phyloP scores from a whole-genome alignment of 2,113 vertebrate genomes.

The Myotis yumanensis region DNA sequence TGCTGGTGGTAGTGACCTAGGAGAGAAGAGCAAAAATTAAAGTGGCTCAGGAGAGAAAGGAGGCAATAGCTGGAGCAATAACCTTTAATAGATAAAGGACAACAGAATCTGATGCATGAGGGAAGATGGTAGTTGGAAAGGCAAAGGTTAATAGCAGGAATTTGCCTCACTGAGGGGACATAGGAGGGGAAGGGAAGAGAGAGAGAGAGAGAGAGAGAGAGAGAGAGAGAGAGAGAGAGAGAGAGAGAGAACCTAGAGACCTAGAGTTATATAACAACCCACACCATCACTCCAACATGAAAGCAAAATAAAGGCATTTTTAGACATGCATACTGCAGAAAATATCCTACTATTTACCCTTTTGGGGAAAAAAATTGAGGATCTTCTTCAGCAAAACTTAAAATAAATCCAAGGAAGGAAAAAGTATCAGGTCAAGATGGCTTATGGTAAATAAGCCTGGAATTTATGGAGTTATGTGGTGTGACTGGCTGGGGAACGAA shows the following conservation, averaged over 20 bases:
- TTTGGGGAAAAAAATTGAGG: background rate
- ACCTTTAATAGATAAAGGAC: background rate
- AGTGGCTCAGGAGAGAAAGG: background rate
- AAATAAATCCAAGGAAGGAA: background rate
- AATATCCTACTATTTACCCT: background rate
- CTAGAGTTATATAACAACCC: background rate
- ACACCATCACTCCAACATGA: background rate
- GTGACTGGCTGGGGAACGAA: background rate
- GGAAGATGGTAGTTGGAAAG: background rate
- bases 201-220: background rate
- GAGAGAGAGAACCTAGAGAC: no score
- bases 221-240: background rate
- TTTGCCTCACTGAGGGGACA: background rate
- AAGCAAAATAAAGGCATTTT: conserved; percentile 1
- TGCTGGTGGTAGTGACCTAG: background rate
- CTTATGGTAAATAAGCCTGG: background rate
- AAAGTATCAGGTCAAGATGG: background rate
- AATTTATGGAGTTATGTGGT: background rate
- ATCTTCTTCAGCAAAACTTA: background rate
- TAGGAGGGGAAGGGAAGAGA: accelerated
- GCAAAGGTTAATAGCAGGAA: background rate
- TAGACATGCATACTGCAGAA: background rate
- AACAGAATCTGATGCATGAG: background rate
- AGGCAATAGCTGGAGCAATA: background rate
- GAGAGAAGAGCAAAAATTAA: background rate